Evolutionary conservation across 2,888 invertebrate species (phyloP), one percentile per base, ranked within the genome.

Genomic region (Celastrina argiolus): DNA sequence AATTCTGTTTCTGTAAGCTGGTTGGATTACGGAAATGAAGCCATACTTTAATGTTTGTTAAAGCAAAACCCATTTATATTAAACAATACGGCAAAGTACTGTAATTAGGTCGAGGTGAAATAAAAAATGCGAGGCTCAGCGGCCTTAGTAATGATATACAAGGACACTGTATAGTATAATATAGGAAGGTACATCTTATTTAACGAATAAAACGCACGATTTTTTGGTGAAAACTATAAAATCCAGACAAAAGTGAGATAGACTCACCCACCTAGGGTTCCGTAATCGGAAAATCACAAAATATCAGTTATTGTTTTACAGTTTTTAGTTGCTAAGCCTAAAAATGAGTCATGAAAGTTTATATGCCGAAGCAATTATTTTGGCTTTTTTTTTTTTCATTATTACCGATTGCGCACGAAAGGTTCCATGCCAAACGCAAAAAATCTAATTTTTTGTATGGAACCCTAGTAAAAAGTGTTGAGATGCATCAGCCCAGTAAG

Each of bases 31-130:
- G 14, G 22, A 26, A 12, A 14, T 51, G 51, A 51, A 51, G 51
- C 51, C 51, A 51, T 51, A 51, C 34, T 59, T 16, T 18, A 16
- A 59, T 12, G 59, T 59, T 16, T 16, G 34, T 10, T 16, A 59
- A 34, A 59, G 59, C 31, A 59, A 59, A 59, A 34, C 59, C 59
- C 34, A 59, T 59, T 59, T 31, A 59, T 59, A 34, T 18, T 59
- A 36, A 56, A 61, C 61, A 61, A 61, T 36, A 14, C 18, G 22
- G 36, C 36, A 22, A 39, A n/a, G 61, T 36, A 36, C 18, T 61
- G 6, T 12, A 39, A 39, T 36, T 61, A 18, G 61, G 61, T 61
- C 61, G 61, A 61, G 61, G 61, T 39, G 16, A 36, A 36, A 36
- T 36, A 36, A 61, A n/a, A 61, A 61, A 36, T 36, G 61, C 39